Conservation (phyloP, 2,888 invertebrate species). For the Labia minor region DNA sequence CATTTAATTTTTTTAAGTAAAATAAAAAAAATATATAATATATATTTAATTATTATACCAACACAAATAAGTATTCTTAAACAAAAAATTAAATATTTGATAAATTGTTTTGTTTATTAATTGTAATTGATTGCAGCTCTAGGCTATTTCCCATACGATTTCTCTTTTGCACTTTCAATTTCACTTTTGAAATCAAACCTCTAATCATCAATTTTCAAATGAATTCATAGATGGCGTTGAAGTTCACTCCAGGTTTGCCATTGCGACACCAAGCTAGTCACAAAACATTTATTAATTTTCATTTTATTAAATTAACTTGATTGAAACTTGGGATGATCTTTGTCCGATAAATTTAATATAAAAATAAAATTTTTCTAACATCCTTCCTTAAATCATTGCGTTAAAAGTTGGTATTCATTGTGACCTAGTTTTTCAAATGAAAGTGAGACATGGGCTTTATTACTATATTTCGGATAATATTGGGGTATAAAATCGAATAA, state of each 20-base stretch:
- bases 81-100: too few species aligned
- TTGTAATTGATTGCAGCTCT: too few species aligned
- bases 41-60: too few species aligned
- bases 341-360: background rate
- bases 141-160: too few species aligned
- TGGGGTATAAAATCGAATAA: background rate
- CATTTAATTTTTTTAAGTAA: too few species aligned
- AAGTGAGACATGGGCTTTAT: background rate
- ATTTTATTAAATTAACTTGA: background rate
- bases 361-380: background rate
- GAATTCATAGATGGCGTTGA: background rate
- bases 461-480: background rate
- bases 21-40: too few species aligned
- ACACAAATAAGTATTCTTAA: too few species aligned
- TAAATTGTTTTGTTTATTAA: too few species aligned
- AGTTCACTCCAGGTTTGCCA: background rate
- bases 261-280: constrained; percentile 1
- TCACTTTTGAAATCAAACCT: background rate
- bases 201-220: background rate
- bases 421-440: constrained; percentile 5
- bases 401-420: constrained; percentile 5
- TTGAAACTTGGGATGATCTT: background rate
- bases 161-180: background rate
- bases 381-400: background rate
- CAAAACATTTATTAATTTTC: background rate